Percentiles rank a stretch among this genome's conserved stretches.
These are phyloP conservation scores for Daktulosphaira vitifoliae DNA, from an alignment of 1,140 invertebrate species.

Conservation along the genomic window DNA sequence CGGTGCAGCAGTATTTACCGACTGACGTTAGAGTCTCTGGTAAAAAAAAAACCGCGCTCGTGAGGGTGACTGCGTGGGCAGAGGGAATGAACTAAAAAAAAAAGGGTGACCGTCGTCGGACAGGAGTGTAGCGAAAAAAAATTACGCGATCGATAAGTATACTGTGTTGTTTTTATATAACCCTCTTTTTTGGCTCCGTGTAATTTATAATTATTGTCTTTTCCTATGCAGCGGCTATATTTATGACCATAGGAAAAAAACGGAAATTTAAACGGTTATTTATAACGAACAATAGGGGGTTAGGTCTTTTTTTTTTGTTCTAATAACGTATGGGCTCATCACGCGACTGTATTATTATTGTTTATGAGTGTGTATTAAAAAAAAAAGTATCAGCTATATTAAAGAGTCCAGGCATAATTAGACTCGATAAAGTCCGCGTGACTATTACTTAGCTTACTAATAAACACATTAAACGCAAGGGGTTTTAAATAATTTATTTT, in stretches of 20 bases:
- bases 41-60: conserved; percentile 25
- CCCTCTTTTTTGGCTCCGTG: conserved; percentile 20
- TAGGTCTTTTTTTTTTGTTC: background rate
- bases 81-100: conserved; percentile 1
- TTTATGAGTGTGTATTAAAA: too few relatives aligned
- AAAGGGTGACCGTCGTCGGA: conserved; percentile 26
- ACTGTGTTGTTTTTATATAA: conserved; percentile 32
- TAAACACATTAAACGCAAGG: too few relatives aligned
- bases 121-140: conserved; percentile 24
- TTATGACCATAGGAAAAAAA: background rate
- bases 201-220: conserved; percentile 34
- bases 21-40: background rate
- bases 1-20: background rate
- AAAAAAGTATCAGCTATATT: too few relatives aligned
- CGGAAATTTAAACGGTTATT: conserved; percentile 31
- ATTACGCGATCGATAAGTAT: conserved; percentile 33
- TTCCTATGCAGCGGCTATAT: background rate
- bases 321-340: conserved; percentile 13
- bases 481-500: too few relatives aligned
- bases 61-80: conserved; percentile 7
- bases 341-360: too few relatives aligned
- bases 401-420: too few relatives aligned
- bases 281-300: conserved; percentile 2
- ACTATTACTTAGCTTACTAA: too few relatives aligned
- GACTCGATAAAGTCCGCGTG: too few relatives aligned